Evolutionary conservation across 2,113 vertebrate genomes (phyloP), one percentile per base, ranked within the genome.

Genomic region (Anarrhichthys ocellatus): DNA sequence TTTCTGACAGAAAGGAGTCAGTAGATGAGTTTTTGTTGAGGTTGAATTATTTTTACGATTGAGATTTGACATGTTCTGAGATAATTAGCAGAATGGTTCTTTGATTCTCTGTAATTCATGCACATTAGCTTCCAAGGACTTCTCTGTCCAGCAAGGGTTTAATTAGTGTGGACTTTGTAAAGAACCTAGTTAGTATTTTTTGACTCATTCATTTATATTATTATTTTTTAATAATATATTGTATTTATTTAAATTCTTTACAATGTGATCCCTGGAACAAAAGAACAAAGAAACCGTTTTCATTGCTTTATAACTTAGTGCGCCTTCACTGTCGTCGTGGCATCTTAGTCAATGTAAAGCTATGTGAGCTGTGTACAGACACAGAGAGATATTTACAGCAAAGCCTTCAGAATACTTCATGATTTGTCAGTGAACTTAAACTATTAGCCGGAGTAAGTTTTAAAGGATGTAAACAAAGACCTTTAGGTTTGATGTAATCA

Each of bases 1-100:
- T 85, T 82, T 83, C 36, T 82, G 82, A 85, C 75, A 76, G 42
- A 73, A 36, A 61, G 10, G 15, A 46, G 65, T 73, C 10, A 6
- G 36, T 1, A 4, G 17, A 27, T n/a, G 71, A 84, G 66, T 67
- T 73, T 59, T 42, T 24, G 69, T 48, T 46, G 36, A 69, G 18
- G 27, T 27, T 4, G 29, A 52, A 71, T 52, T 6, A 64, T 78
- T 81, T 76, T 64, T 9, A 61, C 56, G 29, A 46, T 38, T 67
- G 27, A 75, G 32, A 58, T 78, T 72, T 71, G 52, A 82, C 78
- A 78, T 77, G 58, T 78, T 83, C 13, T 84, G 56, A 14, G 7
- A 59, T 69, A 65, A 88, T 82, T 80, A 80, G 62, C 29, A 27
- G 24, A 70, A 14, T 32, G 10, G 13, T 71, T 24, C 2, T n/a